These are phyloP conservation scores for Mus spretus DNA, from an alignment of 2,797 vertebrate genomes.

Conservation along the genomic window DNA sequence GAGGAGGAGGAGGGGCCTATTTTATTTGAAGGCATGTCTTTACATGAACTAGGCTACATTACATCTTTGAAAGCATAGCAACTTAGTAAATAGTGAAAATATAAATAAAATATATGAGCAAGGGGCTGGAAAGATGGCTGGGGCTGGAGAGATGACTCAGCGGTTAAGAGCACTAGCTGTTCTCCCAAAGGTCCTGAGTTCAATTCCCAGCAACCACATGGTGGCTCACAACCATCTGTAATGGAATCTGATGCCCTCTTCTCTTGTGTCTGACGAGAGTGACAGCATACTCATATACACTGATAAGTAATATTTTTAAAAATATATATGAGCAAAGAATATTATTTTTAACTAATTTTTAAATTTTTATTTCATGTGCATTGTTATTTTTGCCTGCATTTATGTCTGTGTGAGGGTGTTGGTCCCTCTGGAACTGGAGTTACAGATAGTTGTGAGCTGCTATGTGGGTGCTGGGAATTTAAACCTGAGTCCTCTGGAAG, in stretches of 20 bases:
- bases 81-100: constrained; percentile 5
- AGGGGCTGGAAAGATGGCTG: neutral
- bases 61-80: neutral
- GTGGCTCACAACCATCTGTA: too few relatives aligned
- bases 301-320: too few relatives aligned
- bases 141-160: too few relatives aligned
- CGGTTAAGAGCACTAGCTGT: too few relatives aligned
- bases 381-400: neutral
- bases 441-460: neutral
- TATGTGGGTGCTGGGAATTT: neutral
- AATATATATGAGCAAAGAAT: constrained; percentile 3
- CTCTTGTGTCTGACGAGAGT: too few relatives aligned
- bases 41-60: neutral
- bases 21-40: neutral
- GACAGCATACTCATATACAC: too few relatives aligned
- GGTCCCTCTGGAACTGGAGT: neutral
- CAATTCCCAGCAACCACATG: too few relatives aligned
- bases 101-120: constrained; percentile 8
- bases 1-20: neutral
- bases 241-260: too few relatives aligned
- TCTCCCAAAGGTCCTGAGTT: too few relatives aligned
- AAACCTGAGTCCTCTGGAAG: too few relatives aligned
- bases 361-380: neutral
- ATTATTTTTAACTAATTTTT: neutral
- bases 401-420: neutral